Evolutionary conservation across 2,888 invertebrate genomes (phyloP).

Genomic region (Netelia inedita): DNA sequence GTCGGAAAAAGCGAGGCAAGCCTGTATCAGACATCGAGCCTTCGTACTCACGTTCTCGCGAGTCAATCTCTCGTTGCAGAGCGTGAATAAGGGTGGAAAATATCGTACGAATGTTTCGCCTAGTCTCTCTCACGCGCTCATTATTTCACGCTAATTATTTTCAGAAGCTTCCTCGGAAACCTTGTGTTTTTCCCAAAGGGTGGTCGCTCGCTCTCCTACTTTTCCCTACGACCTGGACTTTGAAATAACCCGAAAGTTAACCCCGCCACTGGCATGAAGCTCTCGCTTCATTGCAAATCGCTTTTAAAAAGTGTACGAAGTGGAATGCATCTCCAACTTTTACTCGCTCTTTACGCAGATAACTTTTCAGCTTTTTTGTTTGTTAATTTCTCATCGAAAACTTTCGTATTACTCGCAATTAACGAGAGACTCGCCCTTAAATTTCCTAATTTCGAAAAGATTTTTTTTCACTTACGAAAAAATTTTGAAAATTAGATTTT

Average conservation of each 20-base stretch:
- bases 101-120: background rate
- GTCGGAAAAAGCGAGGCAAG: conserved; percentile 10
- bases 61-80: conserved; percentile 37
- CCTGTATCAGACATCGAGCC: background rate
- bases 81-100: background rate
- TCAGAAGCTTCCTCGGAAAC: conserved; percentile 30
- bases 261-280: background rate
- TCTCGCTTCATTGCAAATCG: background rate
- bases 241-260: conserved; percentile 35
- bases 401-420: too few relatives aligned
- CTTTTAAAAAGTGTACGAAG: too few relatives aligned
- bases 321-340: background rate
- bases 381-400: too few relatives aligned
- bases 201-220: background rate
- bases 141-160: conserved; percentile 67
- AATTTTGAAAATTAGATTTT: background rate
- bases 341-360: background rate
- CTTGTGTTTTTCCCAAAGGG: conserved; percentile 33
- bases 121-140: conserved; percentile 21
- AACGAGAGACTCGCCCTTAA: too few relatives aligned
- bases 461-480: too few relatives aligned
- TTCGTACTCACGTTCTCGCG: conserved; percentile 11
- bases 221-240: conserved; percentile 4
- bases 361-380: too few relatives aligned
- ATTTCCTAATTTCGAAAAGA: too few relatives aligned